Evolutionary conservation across 2,797 vertebrate genomes (phyloP), one percentile per base, ranked within the genome.

Genomic region (Pseudochromis fuscus): DNA sequence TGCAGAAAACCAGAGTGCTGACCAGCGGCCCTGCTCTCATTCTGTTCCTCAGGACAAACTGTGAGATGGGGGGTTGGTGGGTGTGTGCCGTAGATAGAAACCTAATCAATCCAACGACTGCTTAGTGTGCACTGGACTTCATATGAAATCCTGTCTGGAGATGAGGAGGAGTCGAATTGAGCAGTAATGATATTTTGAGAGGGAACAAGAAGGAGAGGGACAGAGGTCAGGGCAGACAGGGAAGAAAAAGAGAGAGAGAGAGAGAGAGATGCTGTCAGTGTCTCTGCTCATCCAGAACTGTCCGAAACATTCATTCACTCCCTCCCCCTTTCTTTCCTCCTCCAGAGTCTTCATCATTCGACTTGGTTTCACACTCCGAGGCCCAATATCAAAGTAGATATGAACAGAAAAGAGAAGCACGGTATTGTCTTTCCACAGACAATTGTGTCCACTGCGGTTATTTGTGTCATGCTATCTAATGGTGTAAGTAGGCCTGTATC

Each of bases 1-100:
- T 69, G 55, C 74, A 67, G 81, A 85, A 74, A 85, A 80, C 59
- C 91, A 90, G 91, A 91, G 80, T 92, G 91, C 93, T 93, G 92
- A 92, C 91, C 92, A 87, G 77, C 84, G 45, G 83, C 76, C 81
- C 84, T 72, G 87, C 83, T 89, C 89, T 82, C 82, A 86, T 85
- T 89, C 88, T 88, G 87, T 66, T 88, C 59, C 72, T 88, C 79
- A 19, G 83, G 72, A 85, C 25, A 63, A 81, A 62, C 72, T 5
- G 28, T 58, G 59, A 82, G 63, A 81, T 57, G 56, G 61, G 60
- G 57, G 46, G 40, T 40, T 1, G 75, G 61, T 1, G 68, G 63
- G 72, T 37, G 59, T 27, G 42, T 3, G 24, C 62, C 48, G 67
- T 66, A 80, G 73, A 75, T 55, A 53, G 62, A 75, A 86, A 64